Base-by-base conservation (phyloP, 2,797 vertebrate species). In the Dallia pectoralis region DNA sequence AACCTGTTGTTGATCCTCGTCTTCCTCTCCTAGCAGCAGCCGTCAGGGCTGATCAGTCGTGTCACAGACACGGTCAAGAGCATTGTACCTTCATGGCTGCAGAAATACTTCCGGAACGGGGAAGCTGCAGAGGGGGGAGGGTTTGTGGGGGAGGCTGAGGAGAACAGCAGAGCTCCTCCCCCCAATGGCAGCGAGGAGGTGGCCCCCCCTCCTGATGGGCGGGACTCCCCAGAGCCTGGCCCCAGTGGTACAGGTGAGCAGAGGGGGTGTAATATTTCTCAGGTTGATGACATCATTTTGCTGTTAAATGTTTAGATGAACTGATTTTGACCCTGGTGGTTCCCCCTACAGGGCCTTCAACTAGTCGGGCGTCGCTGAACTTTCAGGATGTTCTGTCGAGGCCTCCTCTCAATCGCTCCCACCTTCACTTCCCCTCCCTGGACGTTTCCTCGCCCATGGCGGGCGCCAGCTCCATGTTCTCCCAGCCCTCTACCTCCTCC, bases 61-160 rank as follows among this genome's bases (percentile, higher is more conserved):
- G 95, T 99, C 86, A 97, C 97, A 0, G 96, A 98, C 88, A 98
- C 96, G 2, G 95, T 99, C 79, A 99, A 97, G 91, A 99, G 93
- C 85, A 98, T 99, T 76, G 97, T 99, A 75, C 98, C 97, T 49
- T 94, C 92, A 62, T 99, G 98, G 98, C 86, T 99, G 64, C 96
- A 97, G 82, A 97, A 93, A 81, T 99, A 99, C 82, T 99, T 99
- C 87, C 96, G 89, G 83, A 89, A 96, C 84, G 93, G 90, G 73
- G 92, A 92, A 56, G 79, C 77, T 75, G 76, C 82, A 22, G 89
- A 89, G 73, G 91, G 76, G 76, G 87, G 19, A 51, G 84, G 73
- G 3, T 15, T 69, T 72, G 3, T 87, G 89, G 89, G 77, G 74
- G 88, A 75, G 81, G 80, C 77, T 74, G 90, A 88, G 73, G 90